These are phyloP conservation scores for Neomicropteryx cornuta DNA, from an alignment of 1,140 invertebrate genomes.

Conservation along the genomic window DNA sequence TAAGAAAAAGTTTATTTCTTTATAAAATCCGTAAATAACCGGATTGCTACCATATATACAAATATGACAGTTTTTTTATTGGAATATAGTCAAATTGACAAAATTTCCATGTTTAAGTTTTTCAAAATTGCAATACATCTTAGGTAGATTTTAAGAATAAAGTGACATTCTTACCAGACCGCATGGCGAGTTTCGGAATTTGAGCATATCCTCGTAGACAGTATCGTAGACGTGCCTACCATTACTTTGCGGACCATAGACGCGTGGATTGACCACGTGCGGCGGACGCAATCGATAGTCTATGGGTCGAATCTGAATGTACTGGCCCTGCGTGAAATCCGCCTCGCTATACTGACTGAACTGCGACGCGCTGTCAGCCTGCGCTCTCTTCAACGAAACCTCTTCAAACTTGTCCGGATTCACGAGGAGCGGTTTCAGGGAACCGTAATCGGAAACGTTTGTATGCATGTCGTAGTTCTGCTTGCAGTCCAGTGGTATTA, in stretches of 20 bases:
- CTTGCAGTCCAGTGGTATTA: constrained; percentile 32
- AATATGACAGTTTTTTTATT: no score
- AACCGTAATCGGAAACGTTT: constrained; percentile 32
- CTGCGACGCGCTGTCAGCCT: no score
- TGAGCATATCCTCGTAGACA: constrained; percentile 34
- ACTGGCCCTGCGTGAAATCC: constrained; percentile 25
- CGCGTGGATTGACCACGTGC: constrained; percentile 15
- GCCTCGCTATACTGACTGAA: constrained; percentile 19
- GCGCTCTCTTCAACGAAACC: no score
- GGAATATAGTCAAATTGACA: no score
- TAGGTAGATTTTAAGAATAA: no score
- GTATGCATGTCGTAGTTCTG: constrained; percentile 28
- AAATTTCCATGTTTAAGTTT: no score
- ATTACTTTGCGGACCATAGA: constrained; percentile 15
- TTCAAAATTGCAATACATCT: no score
- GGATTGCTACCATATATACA: no score
- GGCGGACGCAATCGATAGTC: constrained; percentile 20
- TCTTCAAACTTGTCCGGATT: constrained; percentile 27
- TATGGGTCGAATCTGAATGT: constrained; percentile 25
- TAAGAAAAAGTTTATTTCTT: no score
- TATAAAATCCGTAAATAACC: no score
- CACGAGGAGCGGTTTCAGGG: constrained; percentile 24
- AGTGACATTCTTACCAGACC: no score
- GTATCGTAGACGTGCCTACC: constrained; percentile 23
- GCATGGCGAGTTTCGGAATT: no score